Conservation (phyloP, 2,797 vertebrate species). For the Percopsis omiscomaycus region DNA sequence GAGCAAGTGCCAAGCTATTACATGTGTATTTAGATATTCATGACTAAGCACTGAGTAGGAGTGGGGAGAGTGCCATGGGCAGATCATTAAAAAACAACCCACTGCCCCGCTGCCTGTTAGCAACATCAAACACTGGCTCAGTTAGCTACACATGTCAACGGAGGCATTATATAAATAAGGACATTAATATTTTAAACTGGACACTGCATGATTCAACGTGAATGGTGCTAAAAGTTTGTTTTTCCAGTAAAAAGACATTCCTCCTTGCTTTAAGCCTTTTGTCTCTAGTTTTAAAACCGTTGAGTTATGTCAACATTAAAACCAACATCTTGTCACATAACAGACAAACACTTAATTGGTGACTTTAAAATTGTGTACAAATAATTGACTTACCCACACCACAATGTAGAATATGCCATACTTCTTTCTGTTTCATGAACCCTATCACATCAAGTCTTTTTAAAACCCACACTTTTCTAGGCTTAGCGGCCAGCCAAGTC, state of each 20-base stretch:
- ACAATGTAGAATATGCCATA: too few species aligned
- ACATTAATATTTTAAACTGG: not conserved
- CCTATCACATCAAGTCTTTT: conserved; percentile 1
- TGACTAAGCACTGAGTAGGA: conserved; percentile 62
- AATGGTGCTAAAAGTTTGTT: too few species aligned
- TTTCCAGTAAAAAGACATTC: too few species aligned
- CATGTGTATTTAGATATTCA: conserved; percentile 45
- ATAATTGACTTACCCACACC: not conserved
- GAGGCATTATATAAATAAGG: not conserved
- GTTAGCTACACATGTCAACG: not conserved
- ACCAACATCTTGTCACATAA: too few species aligned
- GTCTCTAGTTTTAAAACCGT: too few species aligned
- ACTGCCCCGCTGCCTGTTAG: conserved; percentile 7
- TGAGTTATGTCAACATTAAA: too few species aligned
- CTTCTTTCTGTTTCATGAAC: not conserved
- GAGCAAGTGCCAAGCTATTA: conserved; percentile 42
- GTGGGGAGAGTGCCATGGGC: conserved; percentile 32
- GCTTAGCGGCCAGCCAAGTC: conserved; percentile 48
- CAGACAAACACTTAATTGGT: too few species aligned
- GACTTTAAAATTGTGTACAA: too few species aligned
- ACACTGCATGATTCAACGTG: not conserved
- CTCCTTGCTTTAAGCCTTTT: too few species aligned
- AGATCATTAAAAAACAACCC: conserved; percentile 26
- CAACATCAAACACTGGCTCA: conserved; percentile 5
- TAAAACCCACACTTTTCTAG: conserved; percentile 34